These are phyloP conservation scores for Dromas ardeola DNA, from an alignment of 2,113 vertebrate genomes.

Conservation along the genomic window DNA sequence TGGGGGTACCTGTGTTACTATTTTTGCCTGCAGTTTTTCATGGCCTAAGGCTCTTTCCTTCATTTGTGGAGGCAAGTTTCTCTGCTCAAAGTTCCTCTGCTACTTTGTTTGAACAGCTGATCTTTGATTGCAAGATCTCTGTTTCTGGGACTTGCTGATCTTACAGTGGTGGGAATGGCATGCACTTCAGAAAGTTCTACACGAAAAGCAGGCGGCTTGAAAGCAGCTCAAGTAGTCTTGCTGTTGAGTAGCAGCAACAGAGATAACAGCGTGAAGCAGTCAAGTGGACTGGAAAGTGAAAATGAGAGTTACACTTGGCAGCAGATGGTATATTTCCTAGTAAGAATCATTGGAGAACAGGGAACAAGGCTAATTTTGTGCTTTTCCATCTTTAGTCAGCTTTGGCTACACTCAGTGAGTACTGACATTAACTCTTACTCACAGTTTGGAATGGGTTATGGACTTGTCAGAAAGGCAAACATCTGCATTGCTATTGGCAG, in stretches of 20 bases:
- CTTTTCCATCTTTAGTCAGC: neutral
- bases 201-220: neutral
- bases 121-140: neutral
- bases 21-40: neutral
- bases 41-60: neutral
- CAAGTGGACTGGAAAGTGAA: conserved; percentile 30
- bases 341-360: neutral
- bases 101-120: neutral
- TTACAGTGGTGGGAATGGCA: neutral
- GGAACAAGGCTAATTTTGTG: neutral
- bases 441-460: neutral
- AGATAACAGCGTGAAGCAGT: neutral
- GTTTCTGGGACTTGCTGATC: neutral
- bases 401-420: neutral
- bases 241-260: neutral
- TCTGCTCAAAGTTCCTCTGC: neutral
- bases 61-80: neutral
- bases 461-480: neutral
- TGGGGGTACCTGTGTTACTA: neutral
- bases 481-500: neutral
- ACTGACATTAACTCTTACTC: neutral
- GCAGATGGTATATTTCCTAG: neutral
- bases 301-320: neutral
- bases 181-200: neutral
- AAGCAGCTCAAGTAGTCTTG: neutral